Evolutionary conservation across 2,888 invertebrate genomes (phyloP), one percentile per base, ranked within the genome.

Genomic region (Timandra comae): DNA sequence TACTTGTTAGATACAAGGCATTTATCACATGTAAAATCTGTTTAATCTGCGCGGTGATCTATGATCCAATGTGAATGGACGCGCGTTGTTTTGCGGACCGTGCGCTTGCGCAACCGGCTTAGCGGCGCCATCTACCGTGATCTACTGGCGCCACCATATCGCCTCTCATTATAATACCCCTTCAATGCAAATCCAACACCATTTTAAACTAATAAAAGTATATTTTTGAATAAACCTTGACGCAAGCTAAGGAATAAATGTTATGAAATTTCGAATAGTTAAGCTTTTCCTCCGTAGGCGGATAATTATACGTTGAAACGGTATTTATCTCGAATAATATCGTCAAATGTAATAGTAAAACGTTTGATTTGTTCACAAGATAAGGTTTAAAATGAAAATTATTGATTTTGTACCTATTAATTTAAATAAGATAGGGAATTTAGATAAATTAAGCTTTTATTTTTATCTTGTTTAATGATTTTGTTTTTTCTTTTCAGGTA

Each of bases 81-180:
- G 23, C 22, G 12, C 25, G 25, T 11, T 3, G 10, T 7, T 2
- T 22, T 6, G 6, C n/a, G n/a, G n/a, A n/a, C n/a, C n/a, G 25
- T 27, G 32, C 29, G 27, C 26, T 38, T 36, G 43, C 42, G 37
- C 41, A 38, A 37, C 27, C 38, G 35, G 12, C 32, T 43, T 52
- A 31, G 50, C 64, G 82, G 80, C 82, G 80, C 79, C 81, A 75
- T 76, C 76, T 76, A 72, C 52, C 61, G 76, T 74, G 79, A 70
- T 68, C 56, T 44, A 55, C 53, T 49, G 56, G 50, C 54, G 49
- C 55, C 33, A 33, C n/a, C n/a, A n/a, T n/a, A n/a, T 31, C 34
- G 34, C 37, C 16, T 35, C 33, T 41, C 30, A 34, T 33, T 35
- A 34, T 31, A 8, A 11, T 10, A 7, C 16, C n/a, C 12, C 33